Base-by-base conservation (phyloP, 1,140 invertebrate genomes). In the Hylyphantes graminicola region DNA sequence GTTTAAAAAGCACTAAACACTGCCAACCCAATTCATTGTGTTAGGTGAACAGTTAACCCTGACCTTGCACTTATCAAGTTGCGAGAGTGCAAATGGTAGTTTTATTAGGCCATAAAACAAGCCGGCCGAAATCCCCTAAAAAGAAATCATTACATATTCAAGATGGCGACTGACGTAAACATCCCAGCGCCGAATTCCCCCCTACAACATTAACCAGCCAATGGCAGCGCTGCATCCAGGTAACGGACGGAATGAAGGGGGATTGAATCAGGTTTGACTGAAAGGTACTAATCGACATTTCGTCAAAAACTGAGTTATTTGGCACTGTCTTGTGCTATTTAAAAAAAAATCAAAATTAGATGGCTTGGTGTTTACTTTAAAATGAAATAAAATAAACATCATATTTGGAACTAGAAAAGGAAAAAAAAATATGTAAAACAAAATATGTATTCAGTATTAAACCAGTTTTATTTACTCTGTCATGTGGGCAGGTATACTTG, bases 101-200 rank as follows among this genome's bases (percentile, higher is more conserved):
- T 83, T 83, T 83, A 83, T 83, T 83, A 75, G 70, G 80, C 72
- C 61, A 83, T 83, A 83, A 83, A 83, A 75, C 80, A 83, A 74
- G 70, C 48, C 15, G 57, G 50, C 48, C 15, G 51, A 74, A 17
- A 21, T 57, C 50, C 67, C 7, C 17, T 9, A 65, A 55, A 79
- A 70, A 68, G 65, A 68, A 81, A 75, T 83, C 80, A 83, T 83
- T 83, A 74, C 64, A 83, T 83, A 83, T 83, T 83, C 70, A 75
- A 83, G 10, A 83, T 83, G 80, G 80, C 80, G 4, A 61, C 51
- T 61, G 50, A 35, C 67, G 80, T 83, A 83, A 83, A 83, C 80
- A 83, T 48, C 59, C 35, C 65, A 75, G 48, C 21, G 55, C 50
- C 79, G 13, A 54, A 68, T 64, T 81, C 55, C 63, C 67, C 7